These are phyloP conservation scores for Anoura caudifer DNA, from an alignment of 2,113 vertebrate species.

Conservation along the genomic window DNA sequence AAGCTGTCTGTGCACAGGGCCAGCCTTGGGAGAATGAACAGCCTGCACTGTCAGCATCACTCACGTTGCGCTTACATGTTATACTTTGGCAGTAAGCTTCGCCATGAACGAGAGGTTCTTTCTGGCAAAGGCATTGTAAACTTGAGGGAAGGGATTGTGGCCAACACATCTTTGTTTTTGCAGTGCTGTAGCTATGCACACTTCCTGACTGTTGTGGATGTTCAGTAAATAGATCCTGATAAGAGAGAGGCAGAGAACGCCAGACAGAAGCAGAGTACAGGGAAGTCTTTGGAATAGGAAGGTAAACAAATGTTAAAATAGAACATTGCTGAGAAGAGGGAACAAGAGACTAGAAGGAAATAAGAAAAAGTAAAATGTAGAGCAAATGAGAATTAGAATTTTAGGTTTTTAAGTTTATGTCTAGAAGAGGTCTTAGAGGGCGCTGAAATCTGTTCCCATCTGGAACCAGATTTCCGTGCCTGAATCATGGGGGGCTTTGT, in stretches of 20 bases:
- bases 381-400: not conserved
- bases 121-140: conserved; percentile 31
- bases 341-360: not conserved
- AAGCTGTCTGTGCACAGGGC: not conserved
- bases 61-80: not conserved
- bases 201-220: not conserved
- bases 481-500: not conserved
- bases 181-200: not conserved
- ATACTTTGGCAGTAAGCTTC: not conserved
- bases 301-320: not conserved
- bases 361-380: not conserved
- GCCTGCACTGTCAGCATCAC: not conserved
- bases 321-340: not conserved
- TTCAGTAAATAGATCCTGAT: not conserved
- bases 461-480: not conserved
- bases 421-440: not conserved
- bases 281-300: not conserved
- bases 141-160: not conserved
- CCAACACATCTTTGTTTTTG: conserved; percentile 30
- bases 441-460: not conserved
- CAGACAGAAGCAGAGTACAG: not conserved
- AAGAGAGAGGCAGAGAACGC: not conserved
- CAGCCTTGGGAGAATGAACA: not conserved
- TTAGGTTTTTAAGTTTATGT: not conserved
- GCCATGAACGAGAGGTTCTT: not conserved